Base-by-base conservation (phyloP, 1,140 invertebrate species). In the Sarcophaga bullata region DNA sequence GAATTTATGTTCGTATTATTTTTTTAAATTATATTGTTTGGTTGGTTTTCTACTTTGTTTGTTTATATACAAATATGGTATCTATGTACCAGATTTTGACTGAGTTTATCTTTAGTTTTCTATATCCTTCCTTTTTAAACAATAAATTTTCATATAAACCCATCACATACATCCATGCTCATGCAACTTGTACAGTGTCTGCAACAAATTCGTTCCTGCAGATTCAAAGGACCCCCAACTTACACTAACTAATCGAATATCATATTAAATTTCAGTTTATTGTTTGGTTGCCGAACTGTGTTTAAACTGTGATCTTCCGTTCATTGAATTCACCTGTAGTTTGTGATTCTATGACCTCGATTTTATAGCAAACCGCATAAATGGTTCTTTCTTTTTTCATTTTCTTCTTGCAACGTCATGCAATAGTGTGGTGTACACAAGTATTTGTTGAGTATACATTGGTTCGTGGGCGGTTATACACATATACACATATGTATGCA, bases 51-150 rank as follows among this genome's bases (percentile, higher is more conserved):
- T 2, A 37, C 25, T 37, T 37, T 37, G 25, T 37, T 37, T 37
- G 25, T 37, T 37, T 37, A 4, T 4, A 37, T 37, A 37, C 25
- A 37, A 37, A 37, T 37, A 37, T 37, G 25, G 25, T 37, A 37
- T 37, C 25, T 37, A 37, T 37, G 25, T 4, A 37, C 25, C 25
- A 37, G 25, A 37, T 37, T 37, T n/a, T 37, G 13, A 58, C n/a
- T 52, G 49, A 50, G 75, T 78, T 78, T 78, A 78, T 78, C 75
- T 78, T 8, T 49, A 46, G 75, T 49, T 78, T 78, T 78, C 17
- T 50, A 78, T 78, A 78, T 78, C 75, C 75, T 78, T 78, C 75
- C 75, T 78, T 50, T 25, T 19, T 52, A 78, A 50, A 78, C 75
- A 78, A 78, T 78, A n/a, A 78, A 78, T 78, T 50, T 17, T 25